Evolutionary conservation across 2,888 invertebrate species (phyloP), one percentile per base, ranked within the genome.

Genomic region (Odontomyia ornata): DNA sequence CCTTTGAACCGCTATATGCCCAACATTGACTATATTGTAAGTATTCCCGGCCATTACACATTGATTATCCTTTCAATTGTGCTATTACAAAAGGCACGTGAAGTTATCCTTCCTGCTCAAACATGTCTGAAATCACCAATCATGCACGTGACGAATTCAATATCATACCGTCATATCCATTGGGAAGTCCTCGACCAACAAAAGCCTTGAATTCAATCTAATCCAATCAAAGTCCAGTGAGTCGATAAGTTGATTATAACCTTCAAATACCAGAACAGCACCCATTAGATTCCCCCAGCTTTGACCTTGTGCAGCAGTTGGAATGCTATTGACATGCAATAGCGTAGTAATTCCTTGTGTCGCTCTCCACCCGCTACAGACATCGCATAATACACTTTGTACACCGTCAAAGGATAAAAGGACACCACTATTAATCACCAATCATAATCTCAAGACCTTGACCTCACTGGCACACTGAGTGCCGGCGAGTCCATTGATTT

Each of bases 301-400:
- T 9, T 18, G 18, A 52, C 52, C n/a, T 52, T 52, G 52, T 52
- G 52, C 52, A n/a, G n/a, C n/a, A 52, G n/a, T 52, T 52, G 52
- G 18, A 52, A 52, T 52, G 52, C 52, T 52, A 52, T 52, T 52
- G 52, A 52, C 52, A 18, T 52, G 52, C 52, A 52, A 52, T 52
- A 52, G 7, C 15, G 15, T 15, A 4, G 52, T 52, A 52, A 52
- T 52, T 52, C 13, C 52, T 52, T 52, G 15, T n/a, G 52, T 36
- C 36, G 36, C 36, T 3, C 36, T 36, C 9, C 36, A 36, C 36
- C 9, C 36, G 36, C 36, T 36, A 36, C 9, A 36, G 52, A 3
- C 52, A 52, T 9, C 13, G 13, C 52, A 52, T 52, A 13, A 52
- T 52, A 52, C 36, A 18, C 52, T n/a, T 52, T 13, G 13, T 52